Conservation (phyloP, 2,797 vertebrate genomes). For the Mormyrops attenuatus region DNA sequence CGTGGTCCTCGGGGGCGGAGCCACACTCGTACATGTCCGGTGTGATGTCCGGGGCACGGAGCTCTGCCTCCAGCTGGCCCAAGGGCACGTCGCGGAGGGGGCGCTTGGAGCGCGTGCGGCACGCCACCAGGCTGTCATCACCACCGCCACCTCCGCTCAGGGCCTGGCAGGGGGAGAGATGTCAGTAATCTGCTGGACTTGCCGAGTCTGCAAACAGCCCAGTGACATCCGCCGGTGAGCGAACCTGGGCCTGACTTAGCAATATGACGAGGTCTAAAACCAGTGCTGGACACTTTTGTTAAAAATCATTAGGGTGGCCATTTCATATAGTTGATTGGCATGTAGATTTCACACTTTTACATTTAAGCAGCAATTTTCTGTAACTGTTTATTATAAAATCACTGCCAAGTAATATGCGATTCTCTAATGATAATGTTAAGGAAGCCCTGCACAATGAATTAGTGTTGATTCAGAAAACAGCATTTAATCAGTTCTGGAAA, state of each 20-base stretch:
- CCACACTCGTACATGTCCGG: constrained; percentile 85
- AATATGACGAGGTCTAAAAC: neutral
- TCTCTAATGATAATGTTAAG: neutral
- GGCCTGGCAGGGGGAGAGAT: constrained; percentile 20
- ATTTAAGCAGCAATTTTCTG: neutral
- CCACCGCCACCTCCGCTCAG: constrained; percentile 31
- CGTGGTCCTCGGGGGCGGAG: constrained; percentile 75
- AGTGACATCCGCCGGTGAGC: neutral
- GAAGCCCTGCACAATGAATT: neutral
- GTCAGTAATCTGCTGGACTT: neutral
- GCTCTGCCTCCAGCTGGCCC: constrained; percentile 84
- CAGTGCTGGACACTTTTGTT: neutral
- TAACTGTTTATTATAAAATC: neutral
- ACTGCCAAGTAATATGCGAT: neutral
- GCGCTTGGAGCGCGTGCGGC: constrained; percentile 84
- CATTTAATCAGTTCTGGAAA: neutral
- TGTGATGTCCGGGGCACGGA: constrained; percentile 84
- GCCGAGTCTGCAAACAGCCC: neutral
- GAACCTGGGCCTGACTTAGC: neutral
- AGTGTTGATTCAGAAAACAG: neutral
- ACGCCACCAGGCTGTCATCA: constrained; percentile 78
- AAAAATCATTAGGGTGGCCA: neutral
- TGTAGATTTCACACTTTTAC: neutral
- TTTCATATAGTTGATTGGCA: neutral
- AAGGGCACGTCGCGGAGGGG: constrained; percentile 80